These are phyloP conservation scores for Drosophila kuntzei DNA, from an alignment of 2,888 invertebrate species.

Conservation along the genomic window DNA sequence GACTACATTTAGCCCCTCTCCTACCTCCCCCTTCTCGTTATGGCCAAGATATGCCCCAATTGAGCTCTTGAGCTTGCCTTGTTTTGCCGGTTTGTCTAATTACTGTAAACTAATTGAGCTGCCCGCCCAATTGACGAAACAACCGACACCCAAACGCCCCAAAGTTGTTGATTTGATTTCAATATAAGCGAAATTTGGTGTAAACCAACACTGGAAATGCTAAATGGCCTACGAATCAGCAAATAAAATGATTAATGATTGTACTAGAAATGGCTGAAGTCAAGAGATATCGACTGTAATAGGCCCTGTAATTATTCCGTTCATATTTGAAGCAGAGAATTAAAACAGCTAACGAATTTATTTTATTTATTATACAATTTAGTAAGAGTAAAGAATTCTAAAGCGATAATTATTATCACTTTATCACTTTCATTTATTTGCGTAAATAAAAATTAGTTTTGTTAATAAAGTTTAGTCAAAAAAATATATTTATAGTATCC, in stretches of 20 bases:
- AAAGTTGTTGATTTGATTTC: constrained; percentile 58
- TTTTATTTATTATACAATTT: no score
- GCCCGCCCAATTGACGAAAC: constrained; percentile 2
- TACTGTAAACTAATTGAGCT: constrained; percentile 67
- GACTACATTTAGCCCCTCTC: constrained; percentile 29
- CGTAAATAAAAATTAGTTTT: no score
- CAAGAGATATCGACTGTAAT: no score
- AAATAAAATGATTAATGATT: background rate
- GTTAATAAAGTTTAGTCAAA: no score
- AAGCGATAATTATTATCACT: no score
- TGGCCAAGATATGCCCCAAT: constrained; percentile 9
- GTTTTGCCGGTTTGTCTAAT: constrained; percentile 62
- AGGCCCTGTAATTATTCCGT: background rate
- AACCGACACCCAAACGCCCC: constrained; percentile 3
- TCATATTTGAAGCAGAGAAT: no score
- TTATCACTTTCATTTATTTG: no score
- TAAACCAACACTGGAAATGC: constrained; percentile 25
- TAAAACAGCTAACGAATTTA: no score
- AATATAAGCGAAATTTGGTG: constrained; percentile 53
- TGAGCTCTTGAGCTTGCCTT: constrained; percentile 26
- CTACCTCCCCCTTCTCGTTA: background rate
- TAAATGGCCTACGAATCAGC: constrained; percentile 27
- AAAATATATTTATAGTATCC: no score
- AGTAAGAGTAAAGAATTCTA: no score
- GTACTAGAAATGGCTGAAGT: background rate